Evolutionary conservation across 2,113 vertebrate genomes (phyloP).

Genomic region (Pipa parva): DNA sequence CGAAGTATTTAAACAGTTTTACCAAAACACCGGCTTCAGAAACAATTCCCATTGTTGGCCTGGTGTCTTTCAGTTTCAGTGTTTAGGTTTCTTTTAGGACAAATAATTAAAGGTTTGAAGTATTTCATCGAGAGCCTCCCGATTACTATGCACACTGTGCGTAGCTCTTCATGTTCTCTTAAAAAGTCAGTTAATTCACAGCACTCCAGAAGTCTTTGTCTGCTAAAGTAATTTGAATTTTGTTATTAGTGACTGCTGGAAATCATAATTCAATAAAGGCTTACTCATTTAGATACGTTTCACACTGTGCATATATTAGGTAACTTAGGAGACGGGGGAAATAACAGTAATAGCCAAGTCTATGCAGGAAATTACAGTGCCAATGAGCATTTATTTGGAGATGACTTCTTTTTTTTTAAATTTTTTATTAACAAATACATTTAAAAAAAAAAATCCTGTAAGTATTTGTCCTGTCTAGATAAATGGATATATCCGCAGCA

Average conservation of each 20-base stretch:
- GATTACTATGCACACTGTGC: constrained; percentile 60
- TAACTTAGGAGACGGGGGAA: constrained; percentile 63
- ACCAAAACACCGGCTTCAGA: neutral
- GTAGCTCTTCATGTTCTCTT: constrained; percentile 63
- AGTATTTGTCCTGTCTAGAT: too few relatives aligned
- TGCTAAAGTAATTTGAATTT: constrained; percentile 92
- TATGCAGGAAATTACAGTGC: constrained; percentile 59
- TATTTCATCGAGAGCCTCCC: constrained; percentile 59
- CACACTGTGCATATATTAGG: constrained; percentile 83
- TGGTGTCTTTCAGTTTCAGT: constrained; percentile 55
- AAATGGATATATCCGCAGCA: too few relatives aligned
- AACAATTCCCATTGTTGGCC: constrained; percentile 1
- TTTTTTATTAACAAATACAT: too few relatives aligned
- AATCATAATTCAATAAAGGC: constrained; percentile 90
- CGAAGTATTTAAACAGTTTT: too few relatives aligned
- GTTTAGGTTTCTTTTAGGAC: constrained; percentile 57
- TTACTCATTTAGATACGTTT: constrained; percentile 89
- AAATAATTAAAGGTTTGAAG: constrained; percentile 74
- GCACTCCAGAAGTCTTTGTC: constrained; percentile 69
- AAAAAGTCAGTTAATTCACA: constrained; percentile 63
- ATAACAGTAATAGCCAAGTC: constrained; percentile 52
- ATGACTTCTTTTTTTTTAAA: constrained; percentile 58
- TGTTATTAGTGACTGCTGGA: constrained; percentile 91
- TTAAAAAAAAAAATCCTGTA: too few relatives aligned
- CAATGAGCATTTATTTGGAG: constrained; percentile 56